Conservation (phyloP, 2,797 vertebrate species). For the Enteromius anoplus region DNA sequence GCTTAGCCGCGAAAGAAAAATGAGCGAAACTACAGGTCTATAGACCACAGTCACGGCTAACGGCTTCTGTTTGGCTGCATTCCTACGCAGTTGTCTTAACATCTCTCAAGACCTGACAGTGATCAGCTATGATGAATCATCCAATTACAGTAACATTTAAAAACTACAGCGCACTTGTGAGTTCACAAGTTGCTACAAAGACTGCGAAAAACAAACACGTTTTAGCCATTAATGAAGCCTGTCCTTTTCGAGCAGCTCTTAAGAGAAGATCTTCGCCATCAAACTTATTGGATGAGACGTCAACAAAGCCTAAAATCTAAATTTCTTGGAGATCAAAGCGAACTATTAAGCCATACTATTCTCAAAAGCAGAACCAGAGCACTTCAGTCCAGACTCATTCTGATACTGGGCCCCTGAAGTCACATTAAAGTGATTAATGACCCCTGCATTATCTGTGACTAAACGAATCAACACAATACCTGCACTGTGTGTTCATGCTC, state of each 20-base stretch:
- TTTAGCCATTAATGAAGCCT: slow-evolving; percentile 43
- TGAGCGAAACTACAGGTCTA: slow-evolving; percentile 48
- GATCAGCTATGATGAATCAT: slow-evolving; percentile 76
- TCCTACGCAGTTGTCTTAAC: slow-evolving; percentile 61
- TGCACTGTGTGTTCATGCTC: not conserved
- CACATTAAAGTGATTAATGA: slow-evolving; percentile 51
- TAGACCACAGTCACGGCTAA: slow-evolving; percentile 59
- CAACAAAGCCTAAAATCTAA: not conserved
- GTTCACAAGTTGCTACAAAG: slow-evolving; percentile 67
- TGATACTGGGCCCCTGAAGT: slow-evolving; percentile 24
- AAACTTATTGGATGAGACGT: not conserved
- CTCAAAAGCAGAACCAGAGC: slow-evolving; percentile 22
- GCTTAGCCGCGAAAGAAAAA: slow-evolving; percentile 49
- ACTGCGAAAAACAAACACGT: slow-evolving; percentile 71
- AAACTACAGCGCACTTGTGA: slow-evolving; percentile 64
- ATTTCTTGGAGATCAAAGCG: not conserved
- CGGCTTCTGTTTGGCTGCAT: slow-evolving; percentile 59
- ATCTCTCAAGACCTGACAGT: slow-evolving; percentile 71
- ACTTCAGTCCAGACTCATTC: not conserved
- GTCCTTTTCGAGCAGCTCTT: not conserved
- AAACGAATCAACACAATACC: slow-evolving; percentile 36
- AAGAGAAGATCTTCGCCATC: not conserved
- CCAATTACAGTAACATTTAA: slow-evolving; percentile 76
- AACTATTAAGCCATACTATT: not conserved
- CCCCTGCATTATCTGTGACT: slow-evolving; percentile 41